These are phyloP conservation scores for Esox lucius DNA, from an alignment of 2,797 vertebrate species.

Conservation along the genomic window DNA sequence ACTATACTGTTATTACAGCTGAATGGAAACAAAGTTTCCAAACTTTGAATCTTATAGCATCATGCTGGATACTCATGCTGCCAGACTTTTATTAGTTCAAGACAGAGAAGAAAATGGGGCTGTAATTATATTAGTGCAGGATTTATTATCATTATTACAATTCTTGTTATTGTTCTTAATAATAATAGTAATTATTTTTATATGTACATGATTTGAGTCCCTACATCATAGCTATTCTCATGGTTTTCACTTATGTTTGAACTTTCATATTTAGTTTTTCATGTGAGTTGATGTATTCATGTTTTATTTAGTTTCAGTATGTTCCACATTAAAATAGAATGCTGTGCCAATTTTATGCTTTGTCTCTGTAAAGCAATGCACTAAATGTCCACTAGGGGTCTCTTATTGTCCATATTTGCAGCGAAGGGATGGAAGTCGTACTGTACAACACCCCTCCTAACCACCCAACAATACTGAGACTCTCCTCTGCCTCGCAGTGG, in stretches of 20 bases:
- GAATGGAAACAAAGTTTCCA: background rate
- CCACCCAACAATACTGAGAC: slow-evolving; percentile 13
- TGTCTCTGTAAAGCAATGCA: background rate
- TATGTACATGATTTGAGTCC: too few relatives aligned
- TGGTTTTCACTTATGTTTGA: background rate
- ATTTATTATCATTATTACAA: too few relatives aligned
- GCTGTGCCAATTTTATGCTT: background rate
- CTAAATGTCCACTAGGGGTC: slow-evolving; percentile 68
- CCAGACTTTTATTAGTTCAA: background rate
- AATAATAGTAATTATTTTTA: too few relatives aligned
- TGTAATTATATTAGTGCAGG: background rate
- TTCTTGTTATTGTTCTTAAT: too few relatives aligned
- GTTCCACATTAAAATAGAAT: background rate
- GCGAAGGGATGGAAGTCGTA: slow-evolving; percentile 28
- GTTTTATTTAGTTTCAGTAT: background rate
- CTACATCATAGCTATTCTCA: background rate
- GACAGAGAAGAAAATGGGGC: background rate
- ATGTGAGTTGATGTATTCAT: background rate
- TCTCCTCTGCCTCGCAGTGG: slow-evolving; percentile 20
- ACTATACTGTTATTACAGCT: slow-evolving; percentile 3
- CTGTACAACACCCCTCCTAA: slow-evolving; percentile 32
- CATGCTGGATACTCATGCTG: background rate
- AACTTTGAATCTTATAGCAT: background rate
- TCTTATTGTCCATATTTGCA: slow-evolving; percentile 57
- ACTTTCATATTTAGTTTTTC: background rate